Evolutionary conservation across 2,888 invertebrate genomes (phyloP), one percentile per base, ranked within the genome.

Genomic region (Acleris cristana): DNA sequence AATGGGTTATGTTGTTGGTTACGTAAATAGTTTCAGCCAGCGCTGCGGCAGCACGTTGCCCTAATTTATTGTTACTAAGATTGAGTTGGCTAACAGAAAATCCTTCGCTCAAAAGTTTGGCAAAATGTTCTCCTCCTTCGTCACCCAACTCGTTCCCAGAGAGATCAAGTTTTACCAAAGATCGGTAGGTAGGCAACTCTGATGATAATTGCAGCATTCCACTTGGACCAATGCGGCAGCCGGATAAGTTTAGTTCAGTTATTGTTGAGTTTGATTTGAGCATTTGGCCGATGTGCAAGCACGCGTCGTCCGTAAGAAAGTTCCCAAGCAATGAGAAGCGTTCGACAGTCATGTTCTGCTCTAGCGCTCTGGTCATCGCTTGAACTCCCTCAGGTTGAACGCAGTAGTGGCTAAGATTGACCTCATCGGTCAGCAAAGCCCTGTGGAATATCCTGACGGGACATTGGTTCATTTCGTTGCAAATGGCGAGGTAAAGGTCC

Each of bases 271-370:
- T 86, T 5, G 68, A 62, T 21, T 18, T 57, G n/a, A 85, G 69
- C 80, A 84, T 81, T 61, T 74, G 71, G 19, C 80, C 80, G 30
- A 85, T 73, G 67, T 85, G 85, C 64, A 74, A 85, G 69, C 83
- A 85, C 1, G 80, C 78, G 68, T 85, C 85, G 49, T 81, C 75
- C 59, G 72, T 75, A 2, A 86, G 74, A 64, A 81, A 81, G 66
- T 82, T 85, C 7, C 80, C 83, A 3, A 79, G 78, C 0, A 85
- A 66, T 71, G 80, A 73, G 0, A 85, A 73, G 7, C 66, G 64
- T 21, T 65, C 69, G 2, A 86, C 84, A 40, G 53, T 65, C 70
- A 71, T 77, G 65, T 86, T 86, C 54, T 72, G 76, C 14, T 76
- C 69, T 30, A 86, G 72, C 1, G 83, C 82, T 59, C 73, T 70